Percentiles rank a stretch among this genome's conserved stretches.
Evolutionary conservation across 1,140 invertebrate genomes (phyloP).

Genomic region (Listronotus bonariensis): DNA sequence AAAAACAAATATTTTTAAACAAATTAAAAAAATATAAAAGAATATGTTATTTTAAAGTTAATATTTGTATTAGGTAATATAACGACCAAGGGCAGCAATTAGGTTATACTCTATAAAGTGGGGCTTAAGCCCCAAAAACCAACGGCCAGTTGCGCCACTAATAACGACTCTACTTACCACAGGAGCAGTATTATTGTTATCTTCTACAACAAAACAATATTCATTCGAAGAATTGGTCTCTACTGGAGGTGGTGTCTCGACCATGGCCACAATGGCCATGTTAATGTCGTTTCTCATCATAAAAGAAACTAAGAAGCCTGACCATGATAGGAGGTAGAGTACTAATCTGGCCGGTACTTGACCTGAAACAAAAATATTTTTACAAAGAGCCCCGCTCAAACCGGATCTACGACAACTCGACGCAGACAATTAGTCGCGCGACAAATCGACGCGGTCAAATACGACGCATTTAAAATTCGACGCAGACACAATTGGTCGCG

Average conservation of each 20-base stretch:
- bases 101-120: too few species aligned
- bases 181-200: conserved; percentile 39
- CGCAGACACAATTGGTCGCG: too few species aligned
- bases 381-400: too few species aligned
- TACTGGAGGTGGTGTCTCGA: conserved; percentile 47
- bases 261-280: conserved; percentile 72
- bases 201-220: conserved; percentile 45
- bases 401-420: too few species aligned
- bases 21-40: too few species aligned
- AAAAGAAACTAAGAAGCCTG: conserved; percentile 73
- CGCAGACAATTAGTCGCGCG: too few species aligned
- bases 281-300: conserved; percentile 80
- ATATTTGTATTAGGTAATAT: too few species aligned
- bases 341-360: conserved; percentile 67
- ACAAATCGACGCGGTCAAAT: too few species aligned
- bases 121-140: neutral
- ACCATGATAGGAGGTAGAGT: conserved; percentile 72
- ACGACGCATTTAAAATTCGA: too few species aligned
- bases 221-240: conserved; percentile 42
- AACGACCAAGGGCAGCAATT: neutral
- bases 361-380: conserved; percentile 40
- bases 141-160: neutral
- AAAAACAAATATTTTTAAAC: too few species aligned
- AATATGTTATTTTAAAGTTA: too few species aligned
- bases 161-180: conserved; percentile 34